These are phyloP conservation scores for Orchestia grillus DNA, from an alignment of 1,140 invertebrate genomes.

Conservation along the genomic window DNA sequence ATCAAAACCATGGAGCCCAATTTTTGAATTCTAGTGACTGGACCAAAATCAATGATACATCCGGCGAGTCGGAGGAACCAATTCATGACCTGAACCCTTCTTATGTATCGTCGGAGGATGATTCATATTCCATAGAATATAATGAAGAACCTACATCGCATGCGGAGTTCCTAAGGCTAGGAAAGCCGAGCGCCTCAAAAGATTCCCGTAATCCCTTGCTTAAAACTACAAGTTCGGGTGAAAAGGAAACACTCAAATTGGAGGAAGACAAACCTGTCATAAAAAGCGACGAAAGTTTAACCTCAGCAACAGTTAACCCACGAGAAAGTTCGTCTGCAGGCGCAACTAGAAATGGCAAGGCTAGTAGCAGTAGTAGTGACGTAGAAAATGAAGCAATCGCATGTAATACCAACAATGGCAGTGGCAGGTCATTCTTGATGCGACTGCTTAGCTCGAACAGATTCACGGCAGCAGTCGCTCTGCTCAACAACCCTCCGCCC, in stretches of 20 bases:
- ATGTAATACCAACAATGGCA: not conserved
- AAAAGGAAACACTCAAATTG: not conserved
- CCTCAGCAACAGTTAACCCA: not conserved
- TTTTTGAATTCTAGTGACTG: not conserved
- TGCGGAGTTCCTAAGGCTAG: not conserved
- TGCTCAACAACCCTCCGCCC: not conserved
- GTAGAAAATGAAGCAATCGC: not conserved
- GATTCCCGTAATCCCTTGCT: not conserved
- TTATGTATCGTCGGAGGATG: not conserved
- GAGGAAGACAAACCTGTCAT: not conserved
- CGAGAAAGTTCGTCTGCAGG: not conserved
- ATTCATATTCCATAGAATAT: not conserved
- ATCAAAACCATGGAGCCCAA: not conserved
- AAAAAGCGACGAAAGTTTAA: not conserved
- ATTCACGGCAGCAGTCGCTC: not conserved
- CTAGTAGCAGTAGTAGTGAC: not conserved
- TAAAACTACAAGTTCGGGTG: not conserved
- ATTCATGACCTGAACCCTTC: not conserved
- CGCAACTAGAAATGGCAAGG: not conserved
- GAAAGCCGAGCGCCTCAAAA: not conserved
- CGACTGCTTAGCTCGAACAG: slow-evolving; percentile 17
- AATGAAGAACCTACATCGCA: not conserved
- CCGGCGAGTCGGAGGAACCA: not conserved
- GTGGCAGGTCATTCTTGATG: slow-evolving; percentile 32
- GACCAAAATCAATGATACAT: not conserved